Conservation (phyloP, 1,140 invertebrate species). For the Galleria mellonella region DNA sequence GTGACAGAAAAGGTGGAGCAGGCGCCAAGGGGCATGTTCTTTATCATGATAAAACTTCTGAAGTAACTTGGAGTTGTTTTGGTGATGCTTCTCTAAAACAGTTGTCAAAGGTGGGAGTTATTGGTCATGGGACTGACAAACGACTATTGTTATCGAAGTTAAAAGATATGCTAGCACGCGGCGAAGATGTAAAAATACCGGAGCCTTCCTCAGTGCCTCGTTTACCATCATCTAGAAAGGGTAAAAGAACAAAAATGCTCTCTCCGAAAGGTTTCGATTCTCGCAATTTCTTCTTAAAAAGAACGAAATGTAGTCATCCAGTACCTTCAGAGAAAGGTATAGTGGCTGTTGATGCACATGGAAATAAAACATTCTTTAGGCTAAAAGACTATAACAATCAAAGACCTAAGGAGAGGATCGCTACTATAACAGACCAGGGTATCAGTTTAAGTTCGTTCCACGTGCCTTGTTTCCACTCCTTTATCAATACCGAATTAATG, state of each 20-base stretch:
- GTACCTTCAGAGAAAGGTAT: constrained; percentile 49
- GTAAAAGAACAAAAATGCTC: constrained; percentile 3
- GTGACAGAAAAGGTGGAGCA: constrained; percentile 13
- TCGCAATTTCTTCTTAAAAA: constrained; percentile 13
- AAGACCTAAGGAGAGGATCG: constrained; percentile 37
- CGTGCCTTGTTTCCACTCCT: constrained; percentile 56
- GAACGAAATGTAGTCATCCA: constrained; percentile 39
- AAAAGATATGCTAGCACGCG: constrained; percentile 33
- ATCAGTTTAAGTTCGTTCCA: constrained; percentile 59
- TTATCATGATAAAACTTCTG: constrained; percentile 21
- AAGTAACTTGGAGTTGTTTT: constrained; percentile 54
- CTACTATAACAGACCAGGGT: constrained; percentile 29
- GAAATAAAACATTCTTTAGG: constrained; percentile 51
- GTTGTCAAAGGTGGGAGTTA: constrained; percentile 53
- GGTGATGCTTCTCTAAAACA: constrained; percentile 39
- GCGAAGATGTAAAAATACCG: constrained; percentile 49
- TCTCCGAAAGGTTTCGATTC: constrained; percentile 7
- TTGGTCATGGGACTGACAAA: constrained; percentile 53
- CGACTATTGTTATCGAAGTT: constrained; percentile 36
- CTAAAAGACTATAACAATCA: constrained; percentile 31
- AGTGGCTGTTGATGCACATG: constrained; percentile 34
- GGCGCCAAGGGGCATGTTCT: constrained; percentile 18
- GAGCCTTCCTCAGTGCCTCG: constrained; percentile 30
- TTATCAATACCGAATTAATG: constrained; percentile 43
- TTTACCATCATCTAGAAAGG: constrained; percentile 16